Evolutionary conservation across 2,888 invertebrate genomes (phyloP).

Genomic region (Tolmerus cingulatus): DNA sequence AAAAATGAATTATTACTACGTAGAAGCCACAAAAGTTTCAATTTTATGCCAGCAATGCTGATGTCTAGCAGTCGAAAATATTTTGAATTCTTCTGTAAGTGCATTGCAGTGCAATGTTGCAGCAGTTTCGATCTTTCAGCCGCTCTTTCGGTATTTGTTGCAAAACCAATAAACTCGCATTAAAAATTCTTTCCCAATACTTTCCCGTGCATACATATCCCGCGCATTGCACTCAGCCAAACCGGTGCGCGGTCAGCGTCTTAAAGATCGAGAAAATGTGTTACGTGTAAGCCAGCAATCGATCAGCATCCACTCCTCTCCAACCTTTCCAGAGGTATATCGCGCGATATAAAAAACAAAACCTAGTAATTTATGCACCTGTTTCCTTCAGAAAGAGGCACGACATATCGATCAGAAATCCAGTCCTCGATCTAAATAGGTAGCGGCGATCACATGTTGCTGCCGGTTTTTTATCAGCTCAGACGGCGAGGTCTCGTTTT

Average conservation of each 20-base stretch:
- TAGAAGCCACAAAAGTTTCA: background rate
- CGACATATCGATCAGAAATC: background rate
- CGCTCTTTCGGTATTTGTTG: background rate
- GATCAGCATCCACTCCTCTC: background rate
- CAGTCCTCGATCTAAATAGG: background rate
- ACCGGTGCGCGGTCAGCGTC: background rate
- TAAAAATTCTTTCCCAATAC: background rate
- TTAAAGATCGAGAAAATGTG: background rate
- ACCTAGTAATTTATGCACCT: background rate
- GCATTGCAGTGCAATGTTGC: background rate
- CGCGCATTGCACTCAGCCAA: background rate
- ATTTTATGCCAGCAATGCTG: background rate
- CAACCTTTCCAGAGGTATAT: background rate
- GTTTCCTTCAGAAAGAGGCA: background rate
- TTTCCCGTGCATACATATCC: background rate
- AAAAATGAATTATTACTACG: background rate
- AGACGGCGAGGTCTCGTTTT: background rate
- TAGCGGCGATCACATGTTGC: background rate
- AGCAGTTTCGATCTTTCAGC: background rate
- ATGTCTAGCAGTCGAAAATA: background rate
- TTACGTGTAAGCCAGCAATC: background rate
- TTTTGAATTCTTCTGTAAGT: background rate
- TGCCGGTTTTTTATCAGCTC: background rate
- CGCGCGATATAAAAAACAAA: background rate
- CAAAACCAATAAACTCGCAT: background rate